Evolutionary conservation across 1,140 invertebrate species (phyloP), one percentile per base, ranked within the genome.

Genomic region (Vollenhovia emeryi): DNA sequence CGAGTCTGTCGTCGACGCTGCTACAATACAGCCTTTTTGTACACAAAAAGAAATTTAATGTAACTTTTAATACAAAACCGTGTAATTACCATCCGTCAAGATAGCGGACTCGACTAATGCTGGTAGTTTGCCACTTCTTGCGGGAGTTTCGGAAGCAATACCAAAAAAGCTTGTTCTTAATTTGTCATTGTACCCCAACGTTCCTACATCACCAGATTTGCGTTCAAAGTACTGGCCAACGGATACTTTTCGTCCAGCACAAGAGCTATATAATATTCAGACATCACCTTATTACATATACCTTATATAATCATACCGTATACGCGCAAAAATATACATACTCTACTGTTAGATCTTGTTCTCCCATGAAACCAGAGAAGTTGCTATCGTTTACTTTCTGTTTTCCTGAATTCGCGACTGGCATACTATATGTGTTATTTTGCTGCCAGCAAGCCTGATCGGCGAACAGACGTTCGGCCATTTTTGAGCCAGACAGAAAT

Each of bases 341-440:
- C 90, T 93, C 91, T 13, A 93, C 9, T 59, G 93, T 86, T 64
- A 94, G 84, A 87, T 94, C 90, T 40, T 89, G 30, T 33, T 93
- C 91, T n/a, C 93, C 94, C 7, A 94, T 91, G 24, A 94, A 88
- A 73, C 94, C 94, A 64, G 94, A 94, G n/a, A n/a, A n/a, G n/a
- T n/a, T n/a, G n/a, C n/a, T n/a, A n/a, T n/a, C n/a, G n/a, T n/a
- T n/a, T n/a, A n/a, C n/a, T n/a, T n/a, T n/a, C n/a, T 90, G 86
- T 55, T 92, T 93, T 64, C 88, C 89, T 8, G 68, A 69, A 83
- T 27, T 73, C n/a, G 59, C 36, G 5, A 40, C 50, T 15, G 92
- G 85, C 48, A 90, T 15, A 15, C 76, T 62, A 57, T 85, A 88
- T 4, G 88, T 68, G 7, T 73, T 60, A 86, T 91, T 86, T 75